These are phyloP conservation scores for Euborellia annulipes DNA, from an alignment of 1,140 invertebrate genomes.

Conservation along the genomic window DNA sequence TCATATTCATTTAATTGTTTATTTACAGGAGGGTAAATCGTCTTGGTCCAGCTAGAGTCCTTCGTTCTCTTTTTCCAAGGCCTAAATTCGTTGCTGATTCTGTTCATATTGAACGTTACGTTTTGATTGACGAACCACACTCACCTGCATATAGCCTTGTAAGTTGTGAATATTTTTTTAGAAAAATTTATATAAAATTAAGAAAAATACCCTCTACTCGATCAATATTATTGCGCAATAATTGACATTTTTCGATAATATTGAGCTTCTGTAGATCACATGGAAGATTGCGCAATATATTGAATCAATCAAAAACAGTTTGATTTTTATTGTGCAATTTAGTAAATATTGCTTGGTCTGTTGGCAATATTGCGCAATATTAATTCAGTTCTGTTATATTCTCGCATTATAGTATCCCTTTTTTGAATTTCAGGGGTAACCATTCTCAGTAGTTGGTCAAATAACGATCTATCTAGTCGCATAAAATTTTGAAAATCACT, in stretches of 20 bases:
- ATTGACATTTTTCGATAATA: constrained; percentile 3
- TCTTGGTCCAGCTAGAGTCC: constrained; percentile 41
- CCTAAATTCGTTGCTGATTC: constrained; percentile 42
- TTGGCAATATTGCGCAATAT: no score
- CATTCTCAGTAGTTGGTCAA: no score
- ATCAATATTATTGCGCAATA: constrained; percentile 1
- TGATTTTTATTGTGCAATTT: no score
- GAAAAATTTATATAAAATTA: constrained; percentile 1
- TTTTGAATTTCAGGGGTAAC: no score
- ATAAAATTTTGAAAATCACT: no score
- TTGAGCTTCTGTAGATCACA: constrained; percentile 4
- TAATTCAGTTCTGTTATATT: no score
- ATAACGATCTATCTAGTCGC: no score
- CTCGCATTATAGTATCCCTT: no score
- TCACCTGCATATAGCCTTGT: constrained; percentile 39
- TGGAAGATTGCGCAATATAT: no score
- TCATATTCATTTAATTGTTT: no score
- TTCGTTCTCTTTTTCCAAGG: constrained; percentile 40
- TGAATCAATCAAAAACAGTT: no score
- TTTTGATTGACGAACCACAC: constrained; percentile 48
- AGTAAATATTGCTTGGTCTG: no score
- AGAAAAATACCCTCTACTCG: not conserved
- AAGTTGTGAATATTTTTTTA: constrained; percentile 14
- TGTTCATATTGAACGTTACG: constrained; percentile 37
- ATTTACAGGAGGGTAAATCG: constrained; percentile 51